Evolutionary conservation across 2,888 invertebrate species (phyloP).

Genomic region (Sericinus montela): DNA sequence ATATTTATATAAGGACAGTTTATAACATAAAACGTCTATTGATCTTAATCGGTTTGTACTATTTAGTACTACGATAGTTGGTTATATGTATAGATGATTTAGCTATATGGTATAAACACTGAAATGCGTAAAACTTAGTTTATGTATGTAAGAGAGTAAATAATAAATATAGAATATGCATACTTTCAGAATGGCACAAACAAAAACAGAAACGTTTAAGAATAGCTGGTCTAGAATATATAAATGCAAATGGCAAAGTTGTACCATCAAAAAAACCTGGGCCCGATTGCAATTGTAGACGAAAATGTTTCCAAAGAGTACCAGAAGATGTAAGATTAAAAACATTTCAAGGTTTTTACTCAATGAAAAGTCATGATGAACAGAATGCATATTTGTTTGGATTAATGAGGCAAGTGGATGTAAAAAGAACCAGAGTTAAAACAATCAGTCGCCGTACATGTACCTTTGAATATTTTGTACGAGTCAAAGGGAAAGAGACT

Average conservation of each 20-base stretch:
- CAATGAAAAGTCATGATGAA: slow-evolving; percentile 78
- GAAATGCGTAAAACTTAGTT: too few relatives aligned
- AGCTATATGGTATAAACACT: too few relatives aligned
- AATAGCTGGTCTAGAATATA: slow-evolving; percentile 76
- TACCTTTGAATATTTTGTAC: slow-evolving; percentile 77
- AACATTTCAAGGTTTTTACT: slow-evolving; percentile 78
- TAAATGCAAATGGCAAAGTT: slow-evolving; percentile 78
- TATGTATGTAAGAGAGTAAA: too few relatives aligned
- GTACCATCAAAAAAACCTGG: slow-evolving; percentile 77
- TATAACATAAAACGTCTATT: background rate
- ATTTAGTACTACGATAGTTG: too few relatives aligned
- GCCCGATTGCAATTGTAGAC: slow-evolving; percentile 74
- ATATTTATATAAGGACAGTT: slow-evolving; percentile 17
- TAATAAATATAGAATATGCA: too few relatives aligned
- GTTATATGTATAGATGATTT: too few relatives aligned
- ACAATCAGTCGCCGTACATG: slow-evolving; percentile 75
- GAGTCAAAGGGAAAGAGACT: slow-evolving; percentile 76
- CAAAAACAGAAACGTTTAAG: slow-evolving; percentile 77
- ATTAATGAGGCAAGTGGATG: slow-evolving; percentile 78
- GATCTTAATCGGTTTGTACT: background rate
- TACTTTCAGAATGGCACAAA: slow-evolving; percentile 77
- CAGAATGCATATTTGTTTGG: slow-evolving; percentile 80
- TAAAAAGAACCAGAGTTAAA: slow-evolving; percentile 77
- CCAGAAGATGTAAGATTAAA: slow-evolving; percentile 69
- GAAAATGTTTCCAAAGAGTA: slow-evolving; percentile 73